Percentiles rank a stretch among this genome's conserved stretches.
phyloP scores from a whole-genome alignment of 1,140 invertebrate species.

The Tetranychus cinnabarinus region DNA sequence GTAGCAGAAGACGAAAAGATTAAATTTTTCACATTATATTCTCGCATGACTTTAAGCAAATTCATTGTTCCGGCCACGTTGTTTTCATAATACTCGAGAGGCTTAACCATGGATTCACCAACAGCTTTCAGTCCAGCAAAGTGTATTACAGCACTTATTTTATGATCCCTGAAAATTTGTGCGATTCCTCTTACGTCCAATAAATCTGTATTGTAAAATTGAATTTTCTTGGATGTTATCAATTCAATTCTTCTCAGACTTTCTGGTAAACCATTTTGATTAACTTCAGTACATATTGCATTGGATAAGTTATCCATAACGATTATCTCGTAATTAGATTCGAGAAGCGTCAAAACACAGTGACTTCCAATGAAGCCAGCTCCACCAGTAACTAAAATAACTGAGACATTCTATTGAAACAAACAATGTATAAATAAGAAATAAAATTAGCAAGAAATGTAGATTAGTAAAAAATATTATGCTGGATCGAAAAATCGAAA shows the following conservation, averaged over 20 bases:
- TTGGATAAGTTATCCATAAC: slow-evolving; percentile 68
- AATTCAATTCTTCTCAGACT: slow-evolving; percentile 53
- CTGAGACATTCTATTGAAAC: too few species aligned
- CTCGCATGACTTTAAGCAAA: slow-evolving; percentile 45
- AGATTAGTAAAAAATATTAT: too few species aligned
- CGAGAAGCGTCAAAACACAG: slow-evolving; percentile 63
- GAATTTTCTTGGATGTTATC: too few species aligned
- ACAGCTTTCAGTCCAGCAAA: slow-evolving; percentile 96
- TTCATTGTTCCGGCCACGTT: not conserved
- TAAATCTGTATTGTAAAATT: slow-evolving; percentile 54
- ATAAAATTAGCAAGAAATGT: too few species aligned
- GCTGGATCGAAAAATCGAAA: too few species aligned
- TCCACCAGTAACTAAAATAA: slow-evolving; percentile 63
- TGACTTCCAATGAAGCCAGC: slow-evolving; percentile 94
- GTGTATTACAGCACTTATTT: slow-evolving; percentile 78
- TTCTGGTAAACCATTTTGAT: slow-evolving; percentile 28
- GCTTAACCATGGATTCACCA: slow-evolving; percentile 75
- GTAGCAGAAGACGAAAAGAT: slow-evolving; percentile 89
- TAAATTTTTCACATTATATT: slow-evolving; percentile 43
- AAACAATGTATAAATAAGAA: too few species aligned
- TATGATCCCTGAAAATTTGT: slow-evolving; percentile 46
- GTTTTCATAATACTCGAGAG: slow-evolving; percentile 49
- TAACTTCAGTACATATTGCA: slow-evolving; percentile 24
- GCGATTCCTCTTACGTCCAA: slow-evolving; percentile 36
- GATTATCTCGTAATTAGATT: slow-evolving; percentile 44